Evolutionary conservation across 2,113 vertebrate genomes (phyloP).

Genomic region (Stigmatopora argus): DNA sequence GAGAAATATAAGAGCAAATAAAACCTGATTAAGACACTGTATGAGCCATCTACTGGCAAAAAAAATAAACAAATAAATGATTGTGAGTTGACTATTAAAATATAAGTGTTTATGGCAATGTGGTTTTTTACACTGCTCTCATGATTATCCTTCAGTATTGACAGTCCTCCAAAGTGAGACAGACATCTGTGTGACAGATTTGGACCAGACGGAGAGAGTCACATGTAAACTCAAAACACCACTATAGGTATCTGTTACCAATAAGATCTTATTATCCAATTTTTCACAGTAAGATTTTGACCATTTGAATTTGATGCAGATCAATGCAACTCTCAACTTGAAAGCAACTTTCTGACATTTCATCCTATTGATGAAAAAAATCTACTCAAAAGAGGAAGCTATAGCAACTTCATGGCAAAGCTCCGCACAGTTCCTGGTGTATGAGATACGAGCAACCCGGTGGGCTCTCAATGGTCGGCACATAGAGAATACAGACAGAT

Average conservation of each 20-base stretch:
- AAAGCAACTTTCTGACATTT: background rate
- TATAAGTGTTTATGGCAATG: no score
- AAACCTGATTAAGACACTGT: no score
- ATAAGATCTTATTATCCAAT: no score
- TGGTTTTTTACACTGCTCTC: no score
- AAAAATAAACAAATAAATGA: no score
- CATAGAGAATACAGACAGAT: conserved; percentile 31
- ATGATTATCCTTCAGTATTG: no score
- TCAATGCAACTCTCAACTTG: background rate
- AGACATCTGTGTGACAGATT: conserved; percentile 56
- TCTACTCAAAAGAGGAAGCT: conserved; percentile 16
- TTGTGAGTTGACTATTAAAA: no score
- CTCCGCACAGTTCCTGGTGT: conserved; percentile 8
- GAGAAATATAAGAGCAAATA: no score
- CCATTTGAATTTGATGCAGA: background rate
- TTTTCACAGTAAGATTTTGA: background rate
- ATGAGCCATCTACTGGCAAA: no score
- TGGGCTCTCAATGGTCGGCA: conserved; percentile 17
- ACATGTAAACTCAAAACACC: conserved; percentile 6
- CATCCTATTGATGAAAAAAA: conserved; percentile 2
- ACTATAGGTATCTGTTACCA: no score
- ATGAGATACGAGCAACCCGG: conserved; percentile 24
- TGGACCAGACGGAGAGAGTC: conserved; percentile 42
- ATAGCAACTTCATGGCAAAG: conserved; percentile 10
- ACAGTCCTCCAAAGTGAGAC: conserved; percentile 11